These are phyloP conservation scores for Oreochromis spilurus DNA, from an alignment of 2,113 vertebrate genomes.

Conservation along the genomic window DNA sequence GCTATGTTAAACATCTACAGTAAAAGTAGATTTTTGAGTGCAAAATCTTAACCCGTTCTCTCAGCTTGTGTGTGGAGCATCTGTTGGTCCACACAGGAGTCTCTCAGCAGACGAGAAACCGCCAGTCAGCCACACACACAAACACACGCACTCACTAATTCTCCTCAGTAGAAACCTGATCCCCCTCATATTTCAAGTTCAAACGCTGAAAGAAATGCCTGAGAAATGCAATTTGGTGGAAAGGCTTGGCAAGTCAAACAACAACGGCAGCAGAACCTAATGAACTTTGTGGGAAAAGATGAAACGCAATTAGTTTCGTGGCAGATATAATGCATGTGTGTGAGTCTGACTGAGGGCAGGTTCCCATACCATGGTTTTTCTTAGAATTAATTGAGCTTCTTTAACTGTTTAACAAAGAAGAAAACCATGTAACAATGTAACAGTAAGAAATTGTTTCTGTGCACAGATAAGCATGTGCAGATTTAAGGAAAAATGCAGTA, in stretches of 20 bases:
- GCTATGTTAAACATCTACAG: background rate
- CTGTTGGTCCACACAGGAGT: constrained; percentile 13
- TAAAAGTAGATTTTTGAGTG: background rate
- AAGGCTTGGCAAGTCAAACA: constrained; percentile 51
- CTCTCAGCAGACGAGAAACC: background rate
- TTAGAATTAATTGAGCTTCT: background rate
- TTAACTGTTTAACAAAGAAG: constrained; percentile 2
- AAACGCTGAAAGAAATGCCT: constrained; percentile 55
- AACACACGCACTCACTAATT: constrained; percentile 7
- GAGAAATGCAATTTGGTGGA: constrained; percentile 59
- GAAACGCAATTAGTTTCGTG: constrained; percentile 45
- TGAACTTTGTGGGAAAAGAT: constrained; percentile 62
- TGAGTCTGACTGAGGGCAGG: constrained; percentile 23
- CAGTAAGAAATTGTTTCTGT: background rate
- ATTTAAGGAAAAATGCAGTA: constrained; percentile 7
- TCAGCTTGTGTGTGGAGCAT: background rate
- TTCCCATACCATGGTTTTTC: constrained; percentile 45
- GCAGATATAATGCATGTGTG: constrained; percentile 53
- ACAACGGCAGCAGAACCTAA: constrained; percentile 47
- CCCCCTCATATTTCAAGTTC: constrained; percentile 65
- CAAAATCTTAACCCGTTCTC: background rate
- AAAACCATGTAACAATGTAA: background rate
- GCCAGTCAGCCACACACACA: background rate
- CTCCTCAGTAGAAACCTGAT: constrained; percentile 57
- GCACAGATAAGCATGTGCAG: background rate